Conservation (phyloP, 2,797 vertebrate species). For the Tangara arthus region DNA sequence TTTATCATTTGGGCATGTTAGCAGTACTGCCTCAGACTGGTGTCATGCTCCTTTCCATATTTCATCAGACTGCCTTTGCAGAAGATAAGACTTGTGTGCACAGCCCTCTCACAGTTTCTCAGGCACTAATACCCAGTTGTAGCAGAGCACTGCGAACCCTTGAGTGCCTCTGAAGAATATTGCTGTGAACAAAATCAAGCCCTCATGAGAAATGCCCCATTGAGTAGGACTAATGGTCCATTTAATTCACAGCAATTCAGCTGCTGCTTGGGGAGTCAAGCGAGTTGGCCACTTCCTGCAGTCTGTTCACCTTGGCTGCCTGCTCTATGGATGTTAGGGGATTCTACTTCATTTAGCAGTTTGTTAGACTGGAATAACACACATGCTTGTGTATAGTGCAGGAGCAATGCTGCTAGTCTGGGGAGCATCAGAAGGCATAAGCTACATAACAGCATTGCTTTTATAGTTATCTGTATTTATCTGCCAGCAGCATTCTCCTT, state of each 20-base stretch:
- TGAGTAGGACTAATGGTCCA: neutral
- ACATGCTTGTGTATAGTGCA: neutral
- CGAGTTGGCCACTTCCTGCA: neutral
- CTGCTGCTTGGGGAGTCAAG: neutral
- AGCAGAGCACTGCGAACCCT: neutral
- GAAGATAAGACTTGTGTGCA: neutral
- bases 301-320: neutral
- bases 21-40: neutral
- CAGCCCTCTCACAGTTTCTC: neutral
- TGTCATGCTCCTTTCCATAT: neutral
- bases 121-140: neutral
- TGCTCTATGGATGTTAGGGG: neutral
- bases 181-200: neutral
- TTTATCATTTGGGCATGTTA: neutral
- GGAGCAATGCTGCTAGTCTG: neutral
- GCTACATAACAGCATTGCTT: neutral
- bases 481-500: neutral
- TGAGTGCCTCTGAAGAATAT: neutral
- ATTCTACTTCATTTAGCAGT: neutral
- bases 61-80: neutral
- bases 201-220: neutral
- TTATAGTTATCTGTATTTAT: neutral
- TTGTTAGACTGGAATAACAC: neutral
- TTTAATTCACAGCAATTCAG: slow-evolving; percentile 13
- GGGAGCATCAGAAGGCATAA: neutral